These are phyloP conservation scores for Scotopteryx bipunctaria DNA, from an alignment of 2,888 invertebrate genomes.

Conservation along the genomic window DNA sequence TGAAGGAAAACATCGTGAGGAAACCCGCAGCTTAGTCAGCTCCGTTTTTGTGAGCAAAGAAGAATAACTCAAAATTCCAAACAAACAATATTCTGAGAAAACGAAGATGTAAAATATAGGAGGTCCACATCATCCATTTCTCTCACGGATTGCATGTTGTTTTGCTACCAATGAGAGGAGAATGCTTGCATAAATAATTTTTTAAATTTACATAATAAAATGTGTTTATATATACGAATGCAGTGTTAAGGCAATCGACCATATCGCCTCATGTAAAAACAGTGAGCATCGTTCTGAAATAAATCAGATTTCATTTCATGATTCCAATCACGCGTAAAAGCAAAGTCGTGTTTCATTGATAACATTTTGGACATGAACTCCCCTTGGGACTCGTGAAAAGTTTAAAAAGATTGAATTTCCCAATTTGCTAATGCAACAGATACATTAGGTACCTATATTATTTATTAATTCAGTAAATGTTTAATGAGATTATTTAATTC, in stretches of 20 bases:
- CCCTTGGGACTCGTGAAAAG: conserved; percentile 23
- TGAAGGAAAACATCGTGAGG: too few species aligned
- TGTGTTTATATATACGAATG: conserved; percentile 9
- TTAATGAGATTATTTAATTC: not conserved
- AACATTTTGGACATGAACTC: conserved; percentile 30
- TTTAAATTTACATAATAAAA: conserved; percentile 8
- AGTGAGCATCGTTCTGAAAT: conserved; percentile 5
- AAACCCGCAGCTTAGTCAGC: too few species aligned
- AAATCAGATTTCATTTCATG: conserved; percentile 12
- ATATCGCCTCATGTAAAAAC: conserved; percentile 4
- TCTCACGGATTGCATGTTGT: conserved; percentile 11
- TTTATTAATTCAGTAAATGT: too few species aligned
- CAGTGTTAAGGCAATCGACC: conserved; percentile 12
- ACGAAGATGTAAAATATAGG: too few species aligned
- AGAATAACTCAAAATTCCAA: too few species aligned
- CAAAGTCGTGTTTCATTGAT: conserved; percentile 27
- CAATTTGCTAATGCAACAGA: conserved; percentile 34
- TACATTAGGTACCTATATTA: conserved; percentile 1
- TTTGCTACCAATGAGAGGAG: conserved; percentile 2
- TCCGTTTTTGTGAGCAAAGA: too few species aligned
- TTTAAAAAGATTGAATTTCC: conserved; percentile 32
- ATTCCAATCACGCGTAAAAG: conserved; percentile 32
- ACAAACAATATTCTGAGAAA: too few species aligned
- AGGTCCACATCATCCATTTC: conserved; percentile 3
- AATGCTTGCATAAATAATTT: conserved; percentile 10